phyloP scores from a whole-genome alignment of 2,888 invertebrate species.

The Hermaeophaga mercurialis region DNA sequence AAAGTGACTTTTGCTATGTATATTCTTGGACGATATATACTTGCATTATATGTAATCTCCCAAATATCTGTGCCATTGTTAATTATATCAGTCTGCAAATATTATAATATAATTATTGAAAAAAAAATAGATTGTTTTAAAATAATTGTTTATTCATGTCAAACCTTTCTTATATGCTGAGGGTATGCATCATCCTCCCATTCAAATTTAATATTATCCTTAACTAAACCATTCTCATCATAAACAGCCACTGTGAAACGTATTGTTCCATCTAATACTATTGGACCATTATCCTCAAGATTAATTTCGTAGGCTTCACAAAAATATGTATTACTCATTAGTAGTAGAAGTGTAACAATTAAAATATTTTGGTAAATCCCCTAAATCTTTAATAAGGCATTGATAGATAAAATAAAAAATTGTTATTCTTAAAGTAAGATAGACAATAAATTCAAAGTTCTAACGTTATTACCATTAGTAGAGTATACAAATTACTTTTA shows the following conservation, averaged over 20 bases:
- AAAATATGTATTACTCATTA: background rate
- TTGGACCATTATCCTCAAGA: slow-evolving; percentile 64
- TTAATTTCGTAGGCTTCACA: slow-evolving; percentile 16
- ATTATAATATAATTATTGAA: too few relatives aligned
- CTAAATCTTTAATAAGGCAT: too few relatives aligned
- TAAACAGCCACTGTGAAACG: slow-evolving; percentile 69
- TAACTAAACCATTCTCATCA: slow-evolving; percentile 53
- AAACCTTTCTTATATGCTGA: slow-evolving; percentile 60
- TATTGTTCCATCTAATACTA: slow-evolving; percentile 73
- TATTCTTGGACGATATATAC: slow-evolving; percentile 62
- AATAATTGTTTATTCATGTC: slow-evolving; percentile 4
- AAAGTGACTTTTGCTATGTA: slow-evolving; percentile 66
- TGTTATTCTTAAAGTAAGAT: too few relatives aligned
- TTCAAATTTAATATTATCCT: slow-evolving; percentile 54
- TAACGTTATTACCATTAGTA: too few relatives aligned
- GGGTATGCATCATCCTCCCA: slow-evolving; percentile 69
- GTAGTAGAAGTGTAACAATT: background rate
- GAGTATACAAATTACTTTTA: too few relatives aligned
- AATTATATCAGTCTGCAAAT: slow-evolving; percentile 57
- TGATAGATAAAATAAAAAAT: too few relatives aligned
- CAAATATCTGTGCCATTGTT: slow-evolving; percentile 64
- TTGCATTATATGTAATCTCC: slow-evolving; percentile 64
- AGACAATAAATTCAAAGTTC: too few relatives aligned
- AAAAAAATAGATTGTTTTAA: background rate
- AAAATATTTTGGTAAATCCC: background rate